Evolutionary conservation across 2,113 vertebrate species (phyloP), one percentile per base, ranked within the genome.

Genomic region (Bambusicola thoracicus): DNA sequence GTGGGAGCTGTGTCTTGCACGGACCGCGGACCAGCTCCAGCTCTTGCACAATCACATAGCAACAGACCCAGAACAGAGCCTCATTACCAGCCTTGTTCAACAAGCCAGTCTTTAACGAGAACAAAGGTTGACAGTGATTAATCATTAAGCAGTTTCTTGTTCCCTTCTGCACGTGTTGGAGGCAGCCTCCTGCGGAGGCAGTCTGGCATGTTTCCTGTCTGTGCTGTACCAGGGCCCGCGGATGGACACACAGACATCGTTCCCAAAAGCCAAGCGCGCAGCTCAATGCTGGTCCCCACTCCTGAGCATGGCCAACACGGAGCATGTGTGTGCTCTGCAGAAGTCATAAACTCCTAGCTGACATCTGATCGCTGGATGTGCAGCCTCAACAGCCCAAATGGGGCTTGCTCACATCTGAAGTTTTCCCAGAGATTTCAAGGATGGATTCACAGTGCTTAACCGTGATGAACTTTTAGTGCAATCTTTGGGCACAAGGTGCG

Each of bases 101-200:
- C 97, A 97, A 97, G 95, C 97, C 81, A 94, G 96, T 87, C 97
- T 98, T 98, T 97, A 97, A 96, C 30, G 55, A 96, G 97, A 97
- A 98, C 98, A 98, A 97, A 97, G 97, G 97, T 95, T 97, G 97
- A 95, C 96, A 97, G 97, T 97, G 97, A 98, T 98, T 97, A 98
- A 98, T 98, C 97, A 97, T 97, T 96, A 96, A 96, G 97, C 91
- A 70, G 96, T 89, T 96, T 97, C 97, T 97, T 96, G 96, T 96
- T 97, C 94, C 87, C 93, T 43, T 90, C 73, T 89, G 97, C 97
- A 98, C 96, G 97, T 98, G 98, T 96, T 95, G 96, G 87, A 92
- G 49, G 96, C 91, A 92, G 97, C 95, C 97, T 96, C 97, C 97
- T 75, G 96, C 96, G 24, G 96, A 86, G 97, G 94, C 96, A 87